Conservation (phyloP, 92 coral and sea anemone genomes). For the Paramuricea clavata region DNA sequence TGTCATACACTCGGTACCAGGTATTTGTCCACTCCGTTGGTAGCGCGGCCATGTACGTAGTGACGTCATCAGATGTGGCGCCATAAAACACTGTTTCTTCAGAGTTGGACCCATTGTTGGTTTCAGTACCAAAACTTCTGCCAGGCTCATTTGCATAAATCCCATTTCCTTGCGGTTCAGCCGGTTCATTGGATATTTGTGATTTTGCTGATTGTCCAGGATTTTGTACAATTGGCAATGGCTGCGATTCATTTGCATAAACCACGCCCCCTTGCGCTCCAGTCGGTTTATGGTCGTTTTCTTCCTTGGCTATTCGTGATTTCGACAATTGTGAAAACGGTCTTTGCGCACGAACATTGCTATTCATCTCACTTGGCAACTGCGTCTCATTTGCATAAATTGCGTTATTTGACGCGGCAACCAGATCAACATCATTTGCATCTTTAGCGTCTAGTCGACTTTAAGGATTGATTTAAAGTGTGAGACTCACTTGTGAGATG, state of each 20-base stretch:
- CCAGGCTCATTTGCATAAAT: background rate
- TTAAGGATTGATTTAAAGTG: background rate
- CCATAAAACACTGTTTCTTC: constrained; percentile 15
- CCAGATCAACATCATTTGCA: background rate
- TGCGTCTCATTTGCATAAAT: background rate
- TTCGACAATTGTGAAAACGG: background rate
- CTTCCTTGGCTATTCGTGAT: no score
- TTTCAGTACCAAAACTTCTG: background rate
- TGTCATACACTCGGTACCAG: constrained; percentile 78
- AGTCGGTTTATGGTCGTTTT: no score
- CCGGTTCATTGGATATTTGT: background rate
- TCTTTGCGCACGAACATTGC: background rate
- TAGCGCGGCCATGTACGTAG: constrained; percentile 17
- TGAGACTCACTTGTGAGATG: background rate
- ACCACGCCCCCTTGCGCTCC: background rate
- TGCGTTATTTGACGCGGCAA: background rate
- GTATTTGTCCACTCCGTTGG: constrained; percentile 67
- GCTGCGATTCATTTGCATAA: background rate
- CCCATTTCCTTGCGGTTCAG: background rate
- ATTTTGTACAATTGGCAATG: background rate
- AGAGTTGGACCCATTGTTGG: background rate
- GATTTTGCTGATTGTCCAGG: no score
- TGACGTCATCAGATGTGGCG: constrained; percentile 10
- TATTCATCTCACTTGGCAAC: background rate
- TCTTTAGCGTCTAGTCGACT: background rate